Conservation (phyloP, 2,113 vertebrate species). For the Garra rufa region DNA sequence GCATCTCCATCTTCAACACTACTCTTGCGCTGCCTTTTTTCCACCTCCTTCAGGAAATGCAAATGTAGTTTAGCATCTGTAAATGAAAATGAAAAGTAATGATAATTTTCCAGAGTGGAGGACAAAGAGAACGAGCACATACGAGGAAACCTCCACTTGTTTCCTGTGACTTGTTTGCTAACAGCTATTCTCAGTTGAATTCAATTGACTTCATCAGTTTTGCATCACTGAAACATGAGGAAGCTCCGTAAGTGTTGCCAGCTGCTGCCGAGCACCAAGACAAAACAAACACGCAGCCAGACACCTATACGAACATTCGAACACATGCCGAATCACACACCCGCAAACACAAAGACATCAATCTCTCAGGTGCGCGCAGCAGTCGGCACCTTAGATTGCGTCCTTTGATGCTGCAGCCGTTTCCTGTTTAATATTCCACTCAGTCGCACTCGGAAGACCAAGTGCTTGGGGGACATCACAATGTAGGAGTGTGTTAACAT, state of each 20-base stretch:
- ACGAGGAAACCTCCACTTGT: constrained; percentile 12
- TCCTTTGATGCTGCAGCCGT: constrained; percentile 39
- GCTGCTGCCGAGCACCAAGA: neutral
- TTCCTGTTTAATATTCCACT: constrained; percentile 55
- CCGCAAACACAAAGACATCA: constrained; percentile 29
- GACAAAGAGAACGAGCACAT: constrained; percentile 12
- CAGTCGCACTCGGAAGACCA: constrained; percentile 46
- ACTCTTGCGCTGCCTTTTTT: neutral
- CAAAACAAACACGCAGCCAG: constrained; percentile 22
- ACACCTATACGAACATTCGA: neutral
- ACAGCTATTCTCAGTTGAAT: constrained; percentile 16
- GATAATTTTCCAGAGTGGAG: neutral
- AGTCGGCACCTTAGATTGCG: constrained; percentile 36
- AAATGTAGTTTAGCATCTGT: constrained; percentile 17
- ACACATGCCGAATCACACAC: constrained; percentile 28
- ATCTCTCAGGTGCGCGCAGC: constrained; percentile 3
- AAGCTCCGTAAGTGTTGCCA: constrained; percentile 15
- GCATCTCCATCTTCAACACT: neutral
- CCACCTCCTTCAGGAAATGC: neutral
- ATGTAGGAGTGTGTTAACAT: constrained; percentile 57
- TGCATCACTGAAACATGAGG: constrained; percentile 5
- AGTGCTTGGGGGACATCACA: constrained; percentile 55
- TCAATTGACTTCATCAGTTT: constrained; percentile 30
- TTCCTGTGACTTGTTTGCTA: constrained; percentile 19
- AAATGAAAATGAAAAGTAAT: constrained; percentile 14